These are phyloP conservation scores for Manis pentadactyla DNA, from an alignment of 2,797 vertebrate species.

Conservation along the genomic window DNA sequence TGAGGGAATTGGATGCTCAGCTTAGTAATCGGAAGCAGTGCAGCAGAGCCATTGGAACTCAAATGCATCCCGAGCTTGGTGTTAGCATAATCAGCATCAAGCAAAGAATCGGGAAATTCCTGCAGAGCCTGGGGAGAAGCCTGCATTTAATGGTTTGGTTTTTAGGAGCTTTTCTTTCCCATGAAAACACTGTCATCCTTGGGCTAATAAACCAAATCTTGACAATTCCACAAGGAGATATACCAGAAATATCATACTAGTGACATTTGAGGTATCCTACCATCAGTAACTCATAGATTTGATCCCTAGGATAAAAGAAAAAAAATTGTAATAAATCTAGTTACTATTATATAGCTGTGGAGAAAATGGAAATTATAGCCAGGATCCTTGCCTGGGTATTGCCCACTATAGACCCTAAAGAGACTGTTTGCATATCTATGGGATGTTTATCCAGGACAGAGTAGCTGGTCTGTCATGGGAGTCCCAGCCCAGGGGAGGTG, in stretches of 20 bases:
- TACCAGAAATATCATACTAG: background rate
- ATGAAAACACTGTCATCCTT: background rate
- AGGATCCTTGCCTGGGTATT: no score
- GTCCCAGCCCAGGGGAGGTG: no score
- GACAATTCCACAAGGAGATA: background rate
- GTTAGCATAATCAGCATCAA: background rate
- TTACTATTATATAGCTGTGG: background rate
- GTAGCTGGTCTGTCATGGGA: no score
- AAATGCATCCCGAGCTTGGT: background rate
- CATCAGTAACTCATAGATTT: background rate
- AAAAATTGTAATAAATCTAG: background rate
- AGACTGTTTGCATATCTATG: no score
- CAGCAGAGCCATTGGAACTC: background rate
- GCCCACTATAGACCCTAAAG: no score
- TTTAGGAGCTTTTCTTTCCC: background rate
- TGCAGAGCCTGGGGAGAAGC: background rate
- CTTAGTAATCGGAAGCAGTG: background rate
- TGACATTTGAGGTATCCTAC: background rate
- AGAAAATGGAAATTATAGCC: no score
- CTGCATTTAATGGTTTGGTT: background rate
- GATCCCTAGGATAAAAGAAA: background rate
- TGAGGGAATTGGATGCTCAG: background rate
- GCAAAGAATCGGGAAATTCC: background rate
- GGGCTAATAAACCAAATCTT: background rate
- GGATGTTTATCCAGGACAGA: no score